Evolutionary conservation across 2,888 invertebrate species (phyloP).

Genomic region (Idaea straminata): DNA sequence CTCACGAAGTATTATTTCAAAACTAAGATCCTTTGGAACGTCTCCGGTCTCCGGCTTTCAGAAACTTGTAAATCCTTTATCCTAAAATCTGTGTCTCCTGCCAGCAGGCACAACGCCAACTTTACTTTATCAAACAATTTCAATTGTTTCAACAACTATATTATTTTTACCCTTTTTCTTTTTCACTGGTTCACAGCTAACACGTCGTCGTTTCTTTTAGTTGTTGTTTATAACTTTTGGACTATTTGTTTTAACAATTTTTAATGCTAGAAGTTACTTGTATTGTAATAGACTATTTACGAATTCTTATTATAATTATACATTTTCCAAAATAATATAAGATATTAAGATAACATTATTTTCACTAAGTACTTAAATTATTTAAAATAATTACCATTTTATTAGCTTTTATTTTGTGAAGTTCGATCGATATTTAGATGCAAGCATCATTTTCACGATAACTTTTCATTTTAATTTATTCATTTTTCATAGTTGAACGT

Average conservation of each 20-base stretch:
- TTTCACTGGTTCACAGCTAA: slow-evolving; percentile 6
- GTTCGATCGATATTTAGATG: too few species aligned
- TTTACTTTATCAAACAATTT: slow-evolving; percentile 27
- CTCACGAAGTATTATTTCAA: slow-evolving; percentile 22
- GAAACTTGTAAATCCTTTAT: slow-evolving; percentile 31
- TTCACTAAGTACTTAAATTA: too few species aligned
- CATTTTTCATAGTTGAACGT: too few species aligned
- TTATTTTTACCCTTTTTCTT: slow-evolving; percentile 15
- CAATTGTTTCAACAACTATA: slow-evolving; percentile 20
- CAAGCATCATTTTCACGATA: too few species aligned
- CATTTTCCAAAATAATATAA: too few species aligned
- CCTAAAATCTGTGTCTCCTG: slow-evolving; percentile 16
- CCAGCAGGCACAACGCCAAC: slow-evolving; percentile 25
- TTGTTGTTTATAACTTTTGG: not conserved
- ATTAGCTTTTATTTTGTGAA: too few species aligned
- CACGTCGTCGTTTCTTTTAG: slow-evolving; percentile 1
- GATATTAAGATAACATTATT: too few species aligned
- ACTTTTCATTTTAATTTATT: too few species aligned
- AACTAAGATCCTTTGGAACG: slow-evolving; percentile 21
- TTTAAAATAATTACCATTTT: too few species aligned
- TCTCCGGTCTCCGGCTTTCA: slow-evolving; percentile 9
- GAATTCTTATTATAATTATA: too few species aligned
- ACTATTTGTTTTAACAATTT: not conserved
- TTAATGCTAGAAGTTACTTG: too few species aligned
- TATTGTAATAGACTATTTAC: too few species aligned